Conservation (phyloP, 2,797 vertebrate species). For the Molossus molossus region DNA sequence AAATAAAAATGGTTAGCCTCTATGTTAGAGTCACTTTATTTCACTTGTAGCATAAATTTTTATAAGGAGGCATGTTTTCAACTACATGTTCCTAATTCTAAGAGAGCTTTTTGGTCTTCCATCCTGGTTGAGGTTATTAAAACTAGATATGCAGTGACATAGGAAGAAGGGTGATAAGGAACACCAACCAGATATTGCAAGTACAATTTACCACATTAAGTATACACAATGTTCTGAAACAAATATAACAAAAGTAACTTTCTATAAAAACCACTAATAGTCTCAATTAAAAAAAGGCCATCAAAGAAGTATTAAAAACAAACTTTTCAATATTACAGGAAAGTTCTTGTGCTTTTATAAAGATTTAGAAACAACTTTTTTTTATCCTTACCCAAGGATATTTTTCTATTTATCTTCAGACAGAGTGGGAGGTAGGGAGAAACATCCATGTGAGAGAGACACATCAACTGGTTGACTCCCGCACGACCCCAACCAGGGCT, state of each 20-base stretch:
- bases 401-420: too few species aligned
- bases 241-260: not conserved
- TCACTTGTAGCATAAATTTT: not conserved
- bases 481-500: too few species aligned
- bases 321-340: not conserved
- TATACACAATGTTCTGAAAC: not conserved
- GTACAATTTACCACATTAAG: slow-evolving; percentile 32
- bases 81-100: slow-evolving; percentile 16
- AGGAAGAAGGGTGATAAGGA: not conserved
- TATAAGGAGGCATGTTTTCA: not conserved
- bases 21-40: slow-evolving; percentile 23
- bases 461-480: too few species aligned
- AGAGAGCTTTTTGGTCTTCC: not conserved
- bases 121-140: not conserved
- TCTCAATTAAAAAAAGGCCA: not conserved
- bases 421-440: too few species aligned
- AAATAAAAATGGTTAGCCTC: not conserved
- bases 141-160: not conserved
- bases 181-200: not conserved
- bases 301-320: not conserved
- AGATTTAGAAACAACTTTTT: not conserved
- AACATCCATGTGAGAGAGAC: too few species aligned
- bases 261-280: not conserved
- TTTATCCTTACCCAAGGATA: too few species aligned
- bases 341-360: not conserved